A percentile compares a stretch with the other conserved stretches of the same genome.
Evolutionary conservation across 1,140 invertebrate species (phyloP).

Genomic region (Pygmarrhopalites habei): DNA sequence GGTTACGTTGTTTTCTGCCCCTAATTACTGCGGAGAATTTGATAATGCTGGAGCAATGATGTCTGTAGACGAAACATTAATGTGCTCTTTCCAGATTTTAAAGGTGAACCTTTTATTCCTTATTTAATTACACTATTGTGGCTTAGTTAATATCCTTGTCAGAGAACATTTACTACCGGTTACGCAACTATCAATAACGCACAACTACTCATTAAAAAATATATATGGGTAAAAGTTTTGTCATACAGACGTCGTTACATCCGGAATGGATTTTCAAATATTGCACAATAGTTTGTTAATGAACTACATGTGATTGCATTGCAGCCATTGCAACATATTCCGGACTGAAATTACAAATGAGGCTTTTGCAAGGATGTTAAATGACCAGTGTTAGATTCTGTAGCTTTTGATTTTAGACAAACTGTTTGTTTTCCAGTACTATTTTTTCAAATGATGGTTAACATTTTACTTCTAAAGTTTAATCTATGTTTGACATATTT

Average conservation of each 20-base stretch:
- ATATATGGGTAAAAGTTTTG: neutral
- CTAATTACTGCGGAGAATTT: slow-evolving; percentile 99
- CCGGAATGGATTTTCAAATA: neutral
- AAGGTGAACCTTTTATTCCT: slow-evolving; percentile 39
- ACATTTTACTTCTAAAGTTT: no score
- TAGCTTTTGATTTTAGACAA: no score
- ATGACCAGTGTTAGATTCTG: no score
- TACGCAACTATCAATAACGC: neutral
- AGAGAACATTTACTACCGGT: neutral
- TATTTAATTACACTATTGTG: neutral
- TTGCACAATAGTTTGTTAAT: neutral
- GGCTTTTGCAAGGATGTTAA: no score
- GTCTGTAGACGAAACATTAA: slow-evolving; percentile 74
- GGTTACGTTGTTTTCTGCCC: slow-evolving; percentile 71
- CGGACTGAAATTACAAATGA: no score
- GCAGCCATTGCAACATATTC: no score
- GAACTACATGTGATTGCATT: no score
- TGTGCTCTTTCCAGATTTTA: slow-evolving; percentile 62
- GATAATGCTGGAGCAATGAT: slow-evolving; percentile 85
- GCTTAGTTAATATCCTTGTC: neutral
- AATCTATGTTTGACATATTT: no score
- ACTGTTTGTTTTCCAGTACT: no score
- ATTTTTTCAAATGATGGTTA: no score
- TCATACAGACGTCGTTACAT: neutral
- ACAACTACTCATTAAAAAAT: neutral